A percentile compares a stretch with the other conserved stretches of the same genome.
Conservation (phyloP, 2,888 invertebrate species). For the Acanthosepion pharaonis region DNA sequence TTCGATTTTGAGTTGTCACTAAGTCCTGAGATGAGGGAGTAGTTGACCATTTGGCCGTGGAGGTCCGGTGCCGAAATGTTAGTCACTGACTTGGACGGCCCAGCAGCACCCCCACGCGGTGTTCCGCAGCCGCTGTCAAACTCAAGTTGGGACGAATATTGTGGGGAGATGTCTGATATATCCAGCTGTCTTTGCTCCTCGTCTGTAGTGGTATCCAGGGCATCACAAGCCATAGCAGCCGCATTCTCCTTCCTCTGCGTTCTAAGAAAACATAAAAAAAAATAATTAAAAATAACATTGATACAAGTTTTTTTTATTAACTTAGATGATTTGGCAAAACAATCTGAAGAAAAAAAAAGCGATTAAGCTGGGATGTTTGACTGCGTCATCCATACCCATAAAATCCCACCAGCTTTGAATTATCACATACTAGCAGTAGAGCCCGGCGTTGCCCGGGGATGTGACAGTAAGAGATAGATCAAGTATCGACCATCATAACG, state of each 20-base stretch:
- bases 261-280: not conserved
- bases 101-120: not conserved
- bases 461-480: no score
- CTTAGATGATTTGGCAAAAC: no score
- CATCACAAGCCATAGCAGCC: not conserved
- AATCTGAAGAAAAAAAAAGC: no score
- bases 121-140: not conserved
- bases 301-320: not conserved
- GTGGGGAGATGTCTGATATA: not conserved
- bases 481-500: no score
- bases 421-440: no score
- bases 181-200: not conserved
- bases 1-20: not conserved
- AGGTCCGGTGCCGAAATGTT: not conserved
- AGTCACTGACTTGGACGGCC: conserved; percentile 36
- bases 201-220: not conserved
- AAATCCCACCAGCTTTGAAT: no score
- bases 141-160: conserved; percentile 24
- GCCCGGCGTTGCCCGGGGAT: no score
- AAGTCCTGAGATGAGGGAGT: conserved; percentile 24
- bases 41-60: conserved; percentile 40
- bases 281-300: not conserved
- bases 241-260: conserved; percentile 36
- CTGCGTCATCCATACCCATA: no score
- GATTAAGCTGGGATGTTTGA: no score